Conservation (phyloP, 2,113 vertebrate species). For the Romanogobio albipinnatus region DNA sequence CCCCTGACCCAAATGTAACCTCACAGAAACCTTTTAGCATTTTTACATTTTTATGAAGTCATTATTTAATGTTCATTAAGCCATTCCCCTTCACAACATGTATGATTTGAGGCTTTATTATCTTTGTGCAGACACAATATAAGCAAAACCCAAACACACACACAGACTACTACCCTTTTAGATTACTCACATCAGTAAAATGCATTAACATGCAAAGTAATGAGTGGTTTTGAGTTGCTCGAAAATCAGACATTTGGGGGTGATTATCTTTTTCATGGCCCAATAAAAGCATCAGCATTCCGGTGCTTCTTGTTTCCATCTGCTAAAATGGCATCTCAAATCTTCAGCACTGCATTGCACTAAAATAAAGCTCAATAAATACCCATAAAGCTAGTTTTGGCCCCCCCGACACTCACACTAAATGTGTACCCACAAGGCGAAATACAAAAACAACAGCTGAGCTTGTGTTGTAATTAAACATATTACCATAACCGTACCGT, state of each 20-base stretch:
- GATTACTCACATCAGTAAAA: slow-evolving; percentile 45
- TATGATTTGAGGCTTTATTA: neutral
- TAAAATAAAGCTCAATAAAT: slow-evolving; percentile 69
- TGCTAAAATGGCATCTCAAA: slow-evolving; percentile 74
- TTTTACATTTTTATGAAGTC: neutral
- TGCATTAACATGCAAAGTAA: slow-evolving; percentile 42
- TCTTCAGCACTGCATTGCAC: slow-evolving; percentile 67
- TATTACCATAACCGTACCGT: slow-evolving; percentile 21
- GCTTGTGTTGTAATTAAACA: slow-evolving; percentile 52
- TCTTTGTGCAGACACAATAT: neutral
- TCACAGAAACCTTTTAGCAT: neutral
- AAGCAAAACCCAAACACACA: neutral
- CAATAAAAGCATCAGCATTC: slow-evolving; percentile 71
- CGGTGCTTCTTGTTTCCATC: slow-evolving; percentile 68
- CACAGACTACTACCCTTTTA: slow-evolving; percentile 40
- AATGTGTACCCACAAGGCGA: slow-evolving; percentile 12
- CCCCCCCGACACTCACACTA: slow-evolving; percentile 34
- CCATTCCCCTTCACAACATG: neutral
- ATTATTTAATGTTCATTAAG: slow-evolving; percentile 9
- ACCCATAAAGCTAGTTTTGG: slow-evolving; percentile 26
- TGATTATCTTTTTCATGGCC: slow-evolving; percentile 76
- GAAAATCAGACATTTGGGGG: slow-evolving; percentile 57
- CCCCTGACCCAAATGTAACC: neutral
- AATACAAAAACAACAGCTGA: slow-evolving; percentile 48
- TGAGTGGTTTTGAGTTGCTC: slow-evolving; percentile 56